These are phyloP conservation scores for Leptobrachium ailaonicum DNA, from an alignment of 2,113 vertebrate genomes.

Conservation along the genomic window DNA sequence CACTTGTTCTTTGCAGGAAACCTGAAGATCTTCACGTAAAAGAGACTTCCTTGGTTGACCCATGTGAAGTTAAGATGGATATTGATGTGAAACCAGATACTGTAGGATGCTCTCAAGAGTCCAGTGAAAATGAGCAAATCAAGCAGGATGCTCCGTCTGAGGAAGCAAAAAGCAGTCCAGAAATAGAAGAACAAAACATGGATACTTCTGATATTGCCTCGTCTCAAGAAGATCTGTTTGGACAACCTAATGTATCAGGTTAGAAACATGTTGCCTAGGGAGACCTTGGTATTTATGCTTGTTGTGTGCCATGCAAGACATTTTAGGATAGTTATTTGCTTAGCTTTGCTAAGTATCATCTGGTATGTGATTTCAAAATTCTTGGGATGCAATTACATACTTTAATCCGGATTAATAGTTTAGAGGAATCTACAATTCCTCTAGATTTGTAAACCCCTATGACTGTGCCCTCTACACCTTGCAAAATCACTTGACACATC, in stretches of 20 bases:
- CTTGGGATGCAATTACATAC: too few species aligned
- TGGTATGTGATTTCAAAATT: too few species aligned
- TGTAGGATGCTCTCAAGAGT: neutral
- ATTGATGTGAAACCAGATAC: neutral
- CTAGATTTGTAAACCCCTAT: too few species aligned
- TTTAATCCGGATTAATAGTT: too few species aligned
- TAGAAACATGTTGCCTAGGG: slow-evolving; percentile 11
- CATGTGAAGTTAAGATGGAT: slow-evolving; percentile 52
- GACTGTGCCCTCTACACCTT: too few species aligned
- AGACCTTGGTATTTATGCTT: too few species aligned
- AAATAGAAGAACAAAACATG: slow-evolving; percentile 35
- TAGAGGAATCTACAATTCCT: too few species aligned
- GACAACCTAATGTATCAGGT: slow-evolving; percentile 67
- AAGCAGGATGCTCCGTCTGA: neutral
- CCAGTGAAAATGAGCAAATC: neutral
- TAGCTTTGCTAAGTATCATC: too few species aligned
- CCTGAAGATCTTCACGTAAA: slow-evolving; percentile 53
- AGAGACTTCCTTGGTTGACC: slow-evolving; percentile 55
- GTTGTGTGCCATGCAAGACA: too few species aligned
- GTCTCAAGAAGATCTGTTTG: slow-evolving; percentile 88
- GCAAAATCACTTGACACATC: too few species aligned
- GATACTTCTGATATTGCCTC: slow-evolving; percentile 73
- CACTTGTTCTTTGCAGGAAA: slow-evolving; percentile 66
- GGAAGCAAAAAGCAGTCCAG: neutral
- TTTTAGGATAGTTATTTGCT: too few species aligned